phyloP scores from a whole-genome alignment of 2,113 vertebrate species.

The Emydura subglobosa region DNA sequence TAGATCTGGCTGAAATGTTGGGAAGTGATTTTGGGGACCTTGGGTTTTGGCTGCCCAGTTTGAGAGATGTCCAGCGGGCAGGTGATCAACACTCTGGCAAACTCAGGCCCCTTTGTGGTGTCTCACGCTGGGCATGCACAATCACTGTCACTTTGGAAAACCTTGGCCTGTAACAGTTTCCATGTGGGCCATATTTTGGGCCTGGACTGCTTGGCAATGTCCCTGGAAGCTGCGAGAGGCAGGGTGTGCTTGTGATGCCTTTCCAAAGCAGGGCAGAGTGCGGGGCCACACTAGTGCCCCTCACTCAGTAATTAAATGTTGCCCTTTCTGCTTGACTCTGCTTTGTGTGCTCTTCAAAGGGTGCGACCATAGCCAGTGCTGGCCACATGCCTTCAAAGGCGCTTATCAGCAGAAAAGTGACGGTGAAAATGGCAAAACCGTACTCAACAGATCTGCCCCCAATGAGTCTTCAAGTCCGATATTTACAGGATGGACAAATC shows the following conservation, averaged over 20 bases:
- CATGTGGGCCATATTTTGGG: neutral
- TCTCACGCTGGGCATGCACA: neutral
- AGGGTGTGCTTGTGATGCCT: neutral
- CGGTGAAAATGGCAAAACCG: neutral
- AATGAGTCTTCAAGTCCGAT: neutral
- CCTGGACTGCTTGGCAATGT: neutral
- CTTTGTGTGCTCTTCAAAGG: neutral
- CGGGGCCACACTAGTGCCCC: neutral
- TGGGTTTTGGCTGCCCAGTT: constrained; percentile 11
- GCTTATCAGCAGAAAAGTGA: neutral
- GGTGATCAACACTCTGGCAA: neutral
- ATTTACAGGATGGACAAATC: neutral
- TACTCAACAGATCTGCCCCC: neutral
- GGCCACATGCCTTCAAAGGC: neutral
- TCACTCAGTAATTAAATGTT: neutral
- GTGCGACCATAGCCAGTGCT: neutral
- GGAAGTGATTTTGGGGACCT: neutral
- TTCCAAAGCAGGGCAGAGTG: neutral
- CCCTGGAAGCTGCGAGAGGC: neutral
- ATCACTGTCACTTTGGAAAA: neutral
- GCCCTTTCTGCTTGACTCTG: constrained; percentile 4
- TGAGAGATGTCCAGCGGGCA: neutral
- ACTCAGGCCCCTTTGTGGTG: neutral
- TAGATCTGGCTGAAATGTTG: neutral
- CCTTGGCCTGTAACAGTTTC: constrained; percentile 16